phyloP scores from a whole-genome alignment of 1,140 invertebrate species.

The Lordiphosa collinella region DNA sequence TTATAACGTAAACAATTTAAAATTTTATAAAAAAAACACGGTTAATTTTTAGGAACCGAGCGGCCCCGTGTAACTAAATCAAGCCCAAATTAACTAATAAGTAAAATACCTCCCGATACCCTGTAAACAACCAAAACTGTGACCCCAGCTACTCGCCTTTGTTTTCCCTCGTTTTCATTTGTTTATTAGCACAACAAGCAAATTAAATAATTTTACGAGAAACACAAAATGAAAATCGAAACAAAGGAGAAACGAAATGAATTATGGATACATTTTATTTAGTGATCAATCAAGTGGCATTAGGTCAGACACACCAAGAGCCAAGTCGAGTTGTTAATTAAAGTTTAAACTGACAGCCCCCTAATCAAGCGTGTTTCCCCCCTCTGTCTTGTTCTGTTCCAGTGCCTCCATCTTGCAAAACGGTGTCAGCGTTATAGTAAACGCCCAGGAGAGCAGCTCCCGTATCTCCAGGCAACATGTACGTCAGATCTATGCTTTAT shows the following conservation, averaged over 20 bases:
- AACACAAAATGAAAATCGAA: conserved; percentile 15
- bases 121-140: background rate
- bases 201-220: conserved; percentile 42
- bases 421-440: conserved; percentile 84
- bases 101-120: no score
- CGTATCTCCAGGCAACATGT: conserved; percentile 83
- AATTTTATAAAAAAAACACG: no score
- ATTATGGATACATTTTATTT: conserved; percentile 38
- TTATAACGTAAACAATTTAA: no score
- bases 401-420: conserved; percentile 65
- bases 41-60: no score
- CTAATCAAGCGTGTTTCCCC: conserved; percentile 31
- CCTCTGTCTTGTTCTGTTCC: conserved; percentile 4
- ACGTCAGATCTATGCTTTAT: conserved; percentile 81
- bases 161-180: conserved; percentile 14
- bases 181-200: conserved; percentile 21
- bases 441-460: conserved; percentile 84
- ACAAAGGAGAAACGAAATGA: conserved; percentile 30
- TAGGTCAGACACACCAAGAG: conserved; percentile 17
- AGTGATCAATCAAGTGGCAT: conserved; percentile 53
- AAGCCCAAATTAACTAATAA: no score
- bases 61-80: no score
- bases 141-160: conserved; percentile 8
- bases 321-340: conserved; percentile 27
- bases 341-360: conserved; percentile 19